Evolutionary conservation across 2,888 invertebrate genomes (phyloP).

Genomic region (Onthophagus sagittarius): DNA sequence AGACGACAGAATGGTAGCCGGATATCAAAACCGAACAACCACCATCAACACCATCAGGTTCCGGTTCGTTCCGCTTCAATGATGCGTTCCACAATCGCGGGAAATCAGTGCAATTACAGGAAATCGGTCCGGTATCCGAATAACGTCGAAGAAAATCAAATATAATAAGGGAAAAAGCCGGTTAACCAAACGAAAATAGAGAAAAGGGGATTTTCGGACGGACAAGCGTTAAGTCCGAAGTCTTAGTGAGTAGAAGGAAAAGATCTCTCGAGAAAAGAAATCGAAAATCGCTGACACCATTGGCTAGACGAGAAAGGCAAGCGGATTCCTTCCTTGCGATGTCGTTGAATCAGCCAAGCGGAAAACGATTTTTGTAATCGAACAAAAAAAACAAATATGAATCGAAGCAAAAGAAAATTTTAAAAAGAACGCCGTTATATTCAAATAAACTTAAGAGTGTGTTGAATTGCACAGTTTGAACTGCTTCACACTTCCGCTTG

Average conservation of each 20-base stretch:
- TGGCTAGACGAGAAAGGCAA: neutral
- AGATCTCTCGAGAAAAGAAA: neutral
- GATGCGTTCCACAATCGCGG: slow-evolving; percentile 30
- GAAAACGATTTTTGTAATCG: neutral
- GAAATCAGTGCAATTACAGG: slow-evolving; percentile 25
- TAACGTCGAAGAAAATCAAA: slow-evolving; percentile 20
- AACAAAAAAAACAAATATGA: neutral
- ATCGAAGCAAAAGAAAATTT: neutral
- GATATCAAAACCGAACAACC: slow-evolving; percentile 28
- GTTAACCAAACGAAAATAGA: neutral
- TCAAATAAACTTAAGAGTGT: neutral
- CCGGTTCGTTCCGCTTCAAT: slow-evolving; percentile 40
- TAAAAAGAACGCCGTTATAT: neutral
- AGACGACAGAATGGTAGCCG: slow-evolving; percentile 47
- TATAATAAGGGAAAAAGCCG: slow-evolving; percentile 11
- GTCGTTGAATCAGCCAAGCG: neutral
- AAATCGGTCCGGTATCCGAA: slow-evolving; percentile 3
- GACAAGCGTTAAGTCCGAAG: neutral
- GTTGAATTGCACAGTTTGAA: neutral
- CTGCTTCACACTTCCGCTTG: neutral
- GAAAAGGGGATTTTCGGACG: neutral
- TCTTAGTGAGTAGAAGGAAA: neutral
- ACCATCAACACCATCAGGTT: slow-evolving; percentile 27
- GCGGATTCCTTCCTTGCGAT: too few relatives aligned
- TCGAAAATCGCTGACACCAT: neutral